Evolutionary conservation across 2,888 invertebrate genomes (phyloP), one percentile per base, ranked within the genome.

Genomic region (Villa cingulata): DNA sequence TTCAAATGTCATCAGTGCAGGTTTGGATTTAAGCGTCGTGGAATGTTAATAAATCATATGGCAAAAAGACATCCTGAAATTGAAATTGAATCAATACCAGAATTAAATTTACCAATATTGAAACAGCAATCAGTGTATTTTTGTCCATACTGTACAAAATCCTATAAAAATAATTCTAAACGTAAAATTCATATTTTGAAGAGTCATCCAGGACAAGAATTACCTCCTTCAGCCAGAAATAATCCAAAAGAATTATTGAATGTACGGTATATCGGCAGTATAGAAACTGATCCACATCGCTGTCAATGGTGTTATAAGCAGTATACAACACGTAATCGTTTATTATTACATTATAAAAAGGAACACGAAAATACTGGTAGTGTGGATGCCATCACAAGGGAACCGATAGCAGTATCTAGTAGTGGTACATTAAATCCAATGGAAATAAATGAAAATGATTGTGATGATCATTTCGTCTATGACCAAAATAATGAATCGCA

Each of bases 301-400:
- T 86, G 87, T 62, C 75, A 75, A 48, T 84, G 80, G 74, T 92
- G 91, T 62, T 86, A 87, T 63, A 85, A 87, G 55, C 89, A 91
- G 68, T 91, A 90, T 66, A 85, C 84, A 20, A 83, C 86, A 57
- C 81, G 84, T 59, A 79, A 81, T 38, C 82, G 83, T 58, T 66
- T 84, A 48, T 60, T 83, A 54, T 80, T 80, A 58, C 84, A 84
- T 62, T 76, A 81, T 57, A 72, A 83, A 1, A 76, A 76, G 51
- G 75, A 75, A 36, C 84, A 84, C 56, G 68, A 74, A 1, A 70
- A 70, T 23, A 39, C 32, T 20, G 19, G 40, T 15, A 12, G 16
- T 6, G 23, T 16, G 4, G 27, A 39, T 27, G 17, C 37, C 17
- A 9, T 18, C 10, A 12, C 37, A 18, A 23, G 4, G 5, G 23